phyloP scores from a whole-genome alignment of 2,888 invertebrate genomes.

The Sphinx pinastri region DNA sequence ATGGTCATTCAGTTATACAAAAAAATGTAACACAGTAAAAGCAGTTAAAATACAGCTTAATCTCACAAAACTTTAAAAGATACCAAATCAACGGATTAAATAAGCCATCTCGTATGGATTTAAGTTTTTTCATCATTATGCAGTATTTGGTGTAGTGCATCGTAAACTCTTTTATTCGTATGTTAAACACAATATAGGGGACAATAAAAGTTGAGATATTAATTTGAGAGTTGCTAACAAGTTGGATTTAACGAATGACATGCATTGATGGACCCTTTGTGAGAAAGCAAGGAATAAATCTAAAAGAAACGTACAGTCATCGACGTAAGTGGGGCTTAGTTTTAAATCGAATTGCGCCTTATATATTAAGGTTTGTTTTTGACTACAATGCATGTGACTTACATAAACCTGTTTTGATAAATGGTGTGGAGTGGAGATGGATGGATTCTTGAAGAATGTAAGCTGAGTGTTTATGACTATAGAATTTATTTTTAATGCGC shows the following conservation, averaged over 20 bases:
- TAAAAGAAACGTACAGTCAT: slow-evolving; percentile 37
- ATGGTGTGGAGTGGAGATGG: too few species aligned
- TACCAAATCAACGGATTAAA: slow-evolving; percentile 12
- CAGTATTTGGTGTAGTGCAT: neutral
- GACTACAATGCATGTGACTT: too few species aligned
- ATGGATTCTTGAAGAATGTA: too few species aligned
- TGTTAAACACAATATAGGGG: slow-evolving; percentile 22
- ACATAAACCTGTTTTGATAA: too few species aligned
- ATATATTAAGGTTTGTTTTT: neutral
- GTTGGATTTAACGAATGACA: slow-evolving; percentile 45
- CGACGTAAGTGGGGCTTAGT: neutral
- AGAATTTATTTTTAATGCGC: too few species aligned
- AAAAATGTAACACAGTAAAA: too few species aligned
- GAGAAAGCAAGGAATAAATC: slow-evolving; percentile 48
- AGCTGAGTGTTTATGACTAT: too few species aligned
- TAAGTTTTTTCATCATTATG: slow-evolving; percentile 20
- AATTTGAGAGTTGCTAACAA: slow-evolving; percentile 58
- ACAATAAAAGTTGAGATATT: slow-evolving; percentile 48
- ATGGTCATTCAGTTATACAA: too few species aligned
- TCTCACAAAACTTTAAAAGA: neutral
- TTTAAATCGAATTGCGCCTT: neutral
- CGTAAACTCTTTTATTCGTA: slow-evolving; percentile 30
- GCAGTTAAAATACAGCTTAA: neutral
- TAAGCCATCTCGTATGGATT: slow-evolving; percentile 5
- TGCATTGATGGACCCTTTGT: slow-evolving; percentile 58